Evolutionary conservation across 2,113 vertebrate genomes (phyloP), one percentile per base, ranked within the genome.

Genomic region (Camelus bactrianus): DNA sequence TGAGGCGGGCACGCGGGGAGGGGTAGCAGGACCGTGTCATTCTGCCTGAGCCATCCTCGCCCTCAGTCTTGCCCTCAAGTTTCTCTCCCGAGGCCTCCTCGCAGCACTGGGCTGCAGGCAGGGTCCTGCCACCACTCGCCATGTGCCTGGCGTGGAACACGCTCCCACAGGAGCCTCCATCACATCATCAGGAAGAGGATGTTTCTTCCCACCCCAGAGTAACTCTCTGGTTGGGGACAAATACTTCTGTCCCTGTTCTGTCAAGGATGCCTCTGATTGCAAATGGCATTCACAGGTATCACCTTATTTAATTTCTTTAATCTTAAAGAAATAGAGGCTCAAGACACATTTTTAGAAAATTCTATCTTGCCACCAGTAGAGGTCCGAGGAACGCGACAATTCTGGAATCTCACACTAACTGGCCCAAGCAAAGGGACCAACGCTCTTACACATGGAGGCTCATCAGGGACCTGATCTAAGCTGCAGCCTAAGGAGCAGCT

Each of bases 271-370:
- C 20, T 48, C 75, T 56, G 54, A 54, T 30, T 28, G 32, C 32
- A 24, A 73, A 38, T 32, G 65, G 32, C 84, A 83, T 79, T 79
- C 54, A 56, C 2, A 35, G 17, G 11, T 70, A 50, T 76, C 80
- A 58, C 26, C 35, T 82, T 77, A 48, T 54, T 95, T 75, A 46
- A 91, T 15, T 86, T 87, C 64, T 93, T 94, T 56, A 48, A 72
- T 62, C 32, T 94, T 80, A 69, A 89, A 72, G 32, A 60, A 86
- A 38, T 3, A 91, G 48, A 88, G 26, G 56, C 15, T 94, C 22
- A 46, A 82, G 24, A 35, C 64, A 73, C 10, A 76, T 28, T 72
- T 54, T 56, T 9, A 22, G 42, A 93, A n/a, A 32, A 56, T 76
- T 32, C 54, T 64, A 22, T 35, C 72, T 81, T 58, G 65, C 64